Evolutionary conservation across 1,140 invertebrate genomes (phyloP).

Genomic region (Heliconius congener): DNA sequence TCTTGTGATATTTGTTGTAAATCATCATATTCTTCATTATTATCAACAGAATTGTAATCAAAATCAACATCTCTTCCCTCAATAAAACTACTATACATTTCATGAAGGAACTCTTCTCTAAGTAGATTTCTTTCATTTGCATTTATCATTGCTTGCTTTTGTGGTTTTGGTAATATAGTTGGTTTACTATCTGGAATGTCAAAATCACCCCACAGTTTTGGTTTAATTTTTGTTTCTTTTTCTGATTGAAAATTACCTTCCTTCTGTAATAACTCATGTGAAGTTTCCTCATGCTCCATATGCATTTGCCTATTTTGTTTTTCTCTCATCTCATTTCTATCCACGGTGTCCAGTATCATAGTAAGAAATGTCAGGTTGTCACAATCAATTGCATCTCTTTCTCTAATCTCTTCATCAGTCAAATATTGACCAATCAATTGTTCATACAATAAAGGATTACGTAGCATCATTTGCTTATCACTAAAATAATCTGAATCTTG

Average conservation of each 20-base stretch:
- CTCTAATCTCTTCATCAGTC: constrained; percentile 87
- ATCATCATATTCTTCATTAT: constrained; percentile 91
- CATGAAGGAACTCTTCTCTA: constrained; percentile 90
- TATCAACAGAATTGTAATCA: constrained; percentile 90
- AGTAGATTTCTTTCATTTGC: constrained; percentile 85
- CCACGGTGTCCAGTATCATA: constrained; percentile 86
- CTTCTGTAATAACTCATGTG: constrained; percentile 23
- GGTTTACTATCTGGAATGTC: constrained; percentile 63
- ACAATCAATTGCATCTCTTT: constrained; percentile 83
- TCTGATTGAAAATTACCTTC: neutral
- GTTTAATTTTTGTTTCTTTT: constrained; percentile 42
- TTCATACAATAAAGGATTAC: constrained; percentile 94
- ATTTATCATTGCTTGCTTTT: constrained; percentile 70
- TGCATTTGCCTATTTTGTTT: constrained; percentile 84
- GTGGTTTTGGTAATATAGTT: constrained; percentile 48
- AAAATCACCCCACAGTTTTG: constrained; percentile 80
- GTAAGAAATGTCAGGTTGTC: constrained; percentile 85
- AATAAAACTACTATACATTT: constrained; percentile 94
- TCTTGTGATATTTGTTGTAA: constrained; percentile 85
- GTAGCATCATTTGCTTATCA: constrained; percentile 95
- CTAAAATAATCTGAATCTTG: constrained; percentile 91
- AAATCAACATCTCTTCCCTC: constrained; percentile 91
- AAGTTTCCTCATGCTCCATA: constrained; percentile 48
- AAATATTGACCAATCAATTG: constrained; percentile 93
- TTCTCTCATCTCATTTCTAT: constrained; percentile 84